Base-by-base conservation (phyloP, 2,113 vertebrate species). In the Tetraodon nigroviridis region DNA sequence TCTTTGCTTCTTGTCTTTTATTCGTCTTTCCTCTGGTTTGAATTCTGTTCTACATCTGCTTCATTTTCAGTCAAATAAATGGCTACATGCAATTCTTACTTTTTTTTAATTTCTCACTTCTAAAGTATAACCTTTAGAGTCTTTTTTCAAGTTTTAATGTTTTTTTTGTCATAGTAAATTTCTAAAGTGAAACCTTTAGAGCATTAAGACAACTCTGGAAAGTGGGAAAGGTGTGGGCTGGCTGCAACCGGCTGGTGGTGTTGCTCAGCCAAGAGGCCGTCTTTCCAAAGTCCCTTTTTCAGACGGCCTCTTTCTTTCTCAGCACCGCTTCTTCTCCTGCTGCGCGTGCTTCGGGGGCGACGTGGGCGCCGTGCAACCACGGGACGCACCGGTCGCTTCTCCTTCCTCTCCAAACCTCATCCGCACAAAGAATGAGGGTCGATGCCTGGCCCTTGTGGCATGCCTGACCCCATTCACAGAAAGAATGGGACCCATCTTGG, bases 381-480 rank as follows among this genome's bases (percentile, higher is more conserved):
- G 69, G 75, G 70, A 73, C 52, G 61, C 84, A 75, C 58, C 68
- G 75, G 14, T 78, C 80, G 86, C 90, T 86, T 88, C 87, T 89
- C 87, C 88, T 89, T 86, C 70, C 87, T 89, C 87, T 89, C 90
- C 90, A 91, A 89, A 91, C 89, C 90, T 89, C 90, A 91, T 91
- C 90, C 90, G 78, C 90, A 91, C 89, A 90, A 90, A 90, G 88
- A 90, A 91, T 91, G 89, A 89, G 89, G 89, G 90, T 86, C 88
- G 75, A 85, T 78, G 84, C 45, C 85, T 87, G 87, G 80, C 82
- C 82, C 86, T 81, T 44, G 89, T 81, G 78, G 84, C 87, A 88
- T 86, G 42, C 87, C 88, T 45, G 87, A 82, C 86, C 87, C 81
- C 89, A 59, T 88, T 90, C 89, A 89, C 89, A 90, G 61, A 89